phyloP scores from a whole-genome alignment of 2,113 vertebrate species.

The Zingel zingel region DNA sequence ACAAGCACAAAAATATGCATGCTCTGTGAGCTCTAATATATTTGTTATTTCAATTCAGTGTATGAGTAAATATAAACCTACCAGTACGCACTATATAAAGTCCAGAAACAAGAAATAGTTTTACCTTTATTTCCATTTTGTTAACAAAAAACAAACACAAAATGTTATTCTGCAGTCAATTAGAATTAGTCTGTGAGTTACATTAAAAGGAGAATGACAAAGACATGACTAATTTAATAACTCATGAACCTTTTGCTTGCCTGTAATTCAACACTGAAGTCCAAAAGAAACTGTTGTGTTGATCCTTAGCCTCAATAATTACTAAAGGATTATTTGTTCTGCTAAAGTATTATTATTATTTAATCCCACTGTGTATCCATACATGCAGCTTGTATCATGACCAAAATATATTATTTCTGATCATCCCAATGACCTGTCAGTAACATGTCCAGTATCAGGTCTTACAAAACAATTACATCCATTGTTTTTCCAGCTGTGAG shows the following conservation, averaged over 20 bases:
- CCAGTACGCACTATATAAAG: background rate
- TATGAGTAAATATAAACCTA: background rate
- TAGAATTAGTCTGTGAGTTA: background rate
- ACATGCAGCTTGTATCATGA: background rate
- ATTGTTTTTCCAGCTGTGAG: conserved; percentile 10
- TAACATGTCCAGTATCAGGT: background rate
- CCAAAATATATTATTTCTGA: background rate
- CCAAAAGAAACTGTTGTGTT: background rate
- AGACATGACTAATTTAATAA: no score
- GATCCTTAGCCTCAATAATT: background rate
- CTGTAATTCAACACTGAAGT: background rate
- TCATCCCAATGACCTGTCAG: background rate
- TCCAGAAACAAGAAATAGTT: background rate
- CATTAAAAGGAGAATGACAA: background rate
- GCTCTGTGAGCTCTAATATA: background rate
- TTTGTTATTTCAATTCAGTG: background rate
- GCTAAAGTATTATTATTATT: no score
- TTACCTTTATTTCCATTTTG: background rate
- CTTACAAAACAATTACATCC: background rate
- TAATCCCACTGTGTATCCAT: background rate
- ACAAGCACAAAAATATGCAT: background rate
- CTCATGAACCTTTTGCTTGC: background rate
- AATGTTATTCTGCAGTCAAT: background rate
- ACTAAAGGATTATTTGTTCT: background rate
- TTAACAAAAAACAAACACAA: background rate